Conservation (phyloP, 2,888 invertebrate species). For the Melieria crassipennis region DNA sequence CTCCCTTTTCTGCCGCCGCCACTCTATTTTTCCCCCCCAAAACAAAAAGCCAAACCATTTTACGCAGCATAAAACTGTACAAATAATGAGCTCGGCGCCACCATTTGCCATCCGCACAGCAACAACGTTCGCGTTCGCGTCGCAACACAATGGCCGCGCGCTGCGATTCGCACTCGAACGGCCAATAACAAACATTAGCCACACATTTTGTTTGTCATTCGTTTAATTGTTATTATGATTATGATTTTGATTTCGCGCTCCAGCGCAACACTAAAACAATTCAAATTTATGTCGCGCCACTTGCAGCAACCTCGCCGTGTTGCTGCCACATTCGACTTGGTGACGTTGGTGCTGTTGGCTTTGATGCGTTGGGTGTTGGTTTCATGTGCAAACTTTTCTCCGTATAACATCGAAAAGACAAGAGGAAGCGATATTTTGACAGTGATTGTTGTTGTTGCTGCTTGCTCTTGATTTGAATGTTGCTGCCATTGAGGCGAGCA, state of each 20-base stretch:
- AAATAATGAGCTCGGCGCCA: too few relatives aligned
- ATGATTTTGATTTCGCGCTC: conserved; percentile 32
- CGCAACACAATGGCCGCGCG: too few relatives aligned
- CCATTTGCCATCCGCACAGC: too few relatives aligned
- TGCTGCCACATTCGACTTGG: not conserved
- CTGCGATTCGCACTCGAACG: not conserved
- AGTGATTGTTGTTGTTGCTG: not conserved
- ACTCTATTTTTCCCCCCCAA: too few relatives aligned
- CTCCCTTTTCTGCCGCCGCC: too few relatives aligned
- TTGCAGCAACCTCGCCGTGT: not conserved
- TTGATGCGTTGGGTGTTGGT: conserved; percentile 14
- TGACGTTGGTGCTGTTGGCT: not conserved
- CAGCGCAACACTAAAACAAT: conserved; percentile 29
- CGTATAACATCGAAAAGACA: not conserved
- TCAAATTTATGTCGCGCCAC: conserved; percentile 29
- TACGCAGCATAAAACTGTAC: too few relatives aligned
- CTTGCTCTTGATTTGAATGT: not conserved
- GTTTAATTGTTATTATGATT: conserved; percentile 43
- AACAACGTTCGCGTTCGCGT: too few relatives aligned
- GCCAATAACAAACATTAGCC: conserved; percentile 40
- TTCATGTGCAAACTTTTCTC: conserved; percentile 28
- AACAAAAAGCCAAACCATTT: too few relatives aligned
- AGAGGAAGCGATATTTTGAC: not conserved
- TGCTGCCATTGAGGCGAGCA: conserved; percentile 2
- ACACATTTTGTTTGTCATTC: conserved; percentile 42